Base-by-base conservation (phyloP, 2,797 vertebrate species). In the Betta splendens region DNA sequence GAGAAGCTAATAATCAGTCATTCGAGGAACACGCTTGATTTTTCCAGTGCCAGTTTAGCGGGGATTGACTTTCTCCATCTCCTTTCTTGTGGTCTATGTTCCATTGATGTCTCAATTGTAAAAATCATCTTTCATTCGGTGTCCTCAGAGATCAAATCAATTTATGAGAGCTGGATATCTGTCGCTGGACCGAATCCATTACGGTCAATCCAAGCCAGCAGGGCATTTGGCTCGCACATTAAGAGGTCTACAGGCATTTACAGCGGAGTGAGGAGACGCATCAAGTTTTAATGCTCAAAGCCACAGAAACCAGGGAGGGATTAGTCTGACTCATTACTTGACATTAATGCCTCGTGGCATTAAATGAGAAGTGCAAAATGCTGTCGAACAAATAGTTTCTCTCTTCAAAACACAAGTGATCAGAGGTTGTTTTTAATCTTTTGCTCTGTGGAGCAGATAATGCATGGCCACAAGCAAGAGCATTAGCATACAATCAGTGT, bases 251-350 rank as follows among this genome's bases (percentile, higher is more conserved):
- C 74, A 88, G 89, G 87, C 91, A 69, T 90, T 91, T 90, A 83
- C 75, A 69, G 84, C 69, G 60, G 83, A 91, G 86, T 85, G 86
- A 80, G 77, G 80, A 85, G 80, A 89, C 81, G 88, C 87, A 87
- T 92, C 89, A 84, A 84, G 89, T 92, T 92, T 88, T 90, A 91
- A 90, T 87, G 89, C 87, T 89, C 81, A 84, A 86, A 89, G 87
- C 92, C 90, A 87, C 90, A 91, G 85, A 92, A 92, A 89, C 89
- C 91, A 84, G 79, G 72, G 85, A 88, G 74, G 75, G 85, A 89
- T 91, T 85, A 85, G 85, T 80, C 67, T 81, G 83, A 86, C 78
- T 88, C 85, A 88, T 88, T 89, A 86, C 84, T 82, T 87, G 77
- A 81, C 76, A 80, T 61, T 66, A 85, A 85, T 88, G 79, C 83